Evolutionary conservation across 92 coral and sea anemone species (phyloP), one percentile per base, ranked within the genome.

Genomic region (Actinernus sp.): DNA sequence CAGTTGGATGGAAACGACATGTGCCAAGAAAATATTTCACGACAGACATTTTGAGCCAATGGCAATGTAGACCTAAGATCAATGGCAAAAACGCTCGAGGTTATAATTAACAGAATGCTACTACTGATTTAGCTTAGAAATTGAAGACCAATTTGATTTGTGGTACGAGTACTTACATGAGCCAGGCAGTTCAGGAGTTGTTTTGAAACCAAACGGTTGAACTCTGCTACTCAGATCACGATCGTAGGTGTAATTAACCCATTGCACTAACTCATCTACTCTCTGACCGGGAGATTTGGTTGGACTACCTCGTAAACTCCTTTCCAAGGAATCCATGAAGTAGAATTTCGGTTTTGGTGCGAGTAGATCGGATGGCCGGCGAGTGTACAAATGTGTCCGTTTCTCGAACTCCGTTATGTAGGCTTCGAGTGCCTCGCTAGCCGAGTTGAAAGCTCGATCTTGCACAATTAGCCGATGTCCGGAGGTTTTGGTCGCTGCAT

Each of bases 241-340:
- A 13, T 90, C 58, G 51, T 95, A 95, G 8, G 97, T 70, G 33
- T 66, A 76, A 55, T 95, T 95, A 13, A 95, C 97, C 99, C 99
- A 95, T 36, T 74, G 68, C 39, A 95, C 69, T 3, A 95, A 76
- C 55, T 95, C 88, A 32, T 95, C 99, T 7, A 76, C 95, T 74
- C 84, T 95, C 26, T 73, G 79, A 1, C 82, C 88, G 20, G 93
- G 83, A 27, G 88, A 78, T 65, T 71, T 90, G 50, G 76, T 79
- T 0, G 89, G 50, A 20, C 78, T 47, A 41, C 86, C 86, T 36
- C 68, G 66, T 47, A 92, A 57, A 23, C 86, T 79, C 46, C 89
- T 80, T 39, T 85, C 96, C 41, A 85, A 55, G 17, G 96, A 79
- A 83, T 91, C 93, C 97, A 87, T 91, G 75, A 76, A 87, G 78